Conservation (phyloP, 2,113 vertebrate species). For the Falcunculus frontatus region DNA sequence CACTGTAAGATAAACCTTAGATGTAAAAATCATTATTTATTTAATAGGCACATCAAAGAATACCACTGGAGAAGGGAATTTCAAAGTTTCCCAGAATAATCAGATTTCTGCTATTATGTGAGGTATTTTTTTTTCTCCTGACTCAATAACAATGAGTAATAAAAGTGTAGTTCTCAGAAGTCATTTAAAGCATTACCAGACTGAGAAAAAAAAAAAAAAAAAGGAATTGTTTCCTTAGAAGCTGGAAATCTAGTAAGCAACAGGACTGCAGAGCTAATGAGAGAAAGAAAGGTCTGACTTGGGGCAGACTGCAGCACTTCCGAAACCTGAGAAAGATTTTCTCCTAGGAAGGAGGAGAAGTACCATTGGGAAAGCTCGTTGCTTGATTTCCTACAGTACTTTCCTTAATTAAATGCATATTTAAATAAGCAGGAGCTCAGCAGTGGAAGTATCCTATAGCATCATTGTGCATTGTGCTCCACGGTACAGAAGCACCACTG, state of each 20-base stretch:
- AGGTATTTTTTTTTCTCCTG: not conserved
- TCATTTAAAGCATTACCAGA: not conserved
- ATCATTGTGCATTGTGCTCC: conserved; percentile 47
- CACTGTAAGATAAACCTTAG: conserved; percentile 27
- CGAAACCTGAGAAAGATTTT: not conserved
- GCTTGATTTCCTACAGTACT: not conserved
- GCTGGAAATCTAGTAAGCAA: not conserved
- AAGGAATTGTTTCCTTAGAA: not conserved
- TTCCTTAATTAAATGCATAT: conserved; percentile 10
- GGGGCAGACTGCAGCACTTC: not conserved
- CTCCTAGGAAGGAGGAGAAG: not conserved
- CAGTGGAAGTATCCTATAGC: not conserved
- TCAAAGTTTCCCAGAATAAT: conserved; percentile 47
- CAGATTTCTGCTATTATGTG: not conserved
- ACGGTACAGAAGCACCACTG: conserved; percentile 11
- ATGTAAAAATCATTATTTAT: conserved; percentile 51
- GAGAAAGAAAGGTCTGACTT: not conserved
- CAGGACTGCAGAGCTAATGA: not conserved
- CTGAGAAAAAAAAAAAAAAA: not conserved
- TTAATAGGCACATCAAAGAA: conserved; percentile 42
- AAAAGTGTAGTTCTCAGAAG: not conserved
- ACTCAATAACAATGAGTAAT: not conserved
- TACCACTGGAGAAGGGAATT: not conserved
- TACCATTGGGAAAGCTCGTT: not conserved
- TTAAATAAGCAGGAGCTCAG: conserved; percentile 37